These are phyloP conservation scores for Lasioglossum morio DNA, from an alignment of 2,888 invertebrate genomes.

Conservation along the genomic window DNA sequence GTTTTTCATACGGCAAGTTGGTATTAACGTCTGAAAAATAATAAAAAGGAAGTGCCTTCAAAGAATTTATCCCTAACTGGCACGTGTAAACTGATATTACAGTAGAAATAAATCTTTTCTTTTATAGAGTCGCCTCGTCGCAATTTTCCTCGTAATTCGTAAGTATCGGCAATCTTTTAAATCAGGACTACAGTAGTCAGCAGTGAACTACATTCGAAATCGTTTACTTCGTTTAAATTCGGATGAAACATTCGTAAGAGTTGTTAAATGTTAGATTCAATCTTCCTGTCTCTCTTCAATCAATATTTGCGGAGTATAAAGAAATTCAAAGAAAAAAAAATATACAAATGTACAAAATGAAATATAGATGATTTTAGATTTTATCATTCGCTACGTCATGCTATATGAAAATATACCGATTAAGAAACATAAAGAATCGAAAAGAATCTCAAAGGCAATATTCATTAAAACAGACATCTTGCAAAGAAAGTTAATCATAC, in stretches of 20 bases:
- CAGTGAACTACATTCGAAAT: conserved; percentile 47
- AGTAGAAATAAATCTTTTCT: conserved; percentile 17
- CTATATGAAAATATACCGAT: conserved; percentile 56
- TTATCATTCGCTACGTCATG: conserved; percentile 64
- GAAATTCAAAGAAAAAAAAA: conserved; percentile 42
- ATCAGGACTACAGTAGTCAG: conserved; percentile 27
- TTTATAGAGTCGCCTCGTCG: background rate
- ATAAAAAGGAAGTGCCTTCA: conserved; percentile 83
- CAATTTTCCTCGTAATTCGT: conserved; percentile 35
- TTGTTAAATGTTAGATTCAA: background rate
- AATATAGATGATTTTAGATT: conserved; percentile 47
- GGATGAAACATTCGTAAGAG: conserved; percentile 24
- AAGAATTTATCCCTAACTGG: conserved; percentile 64
- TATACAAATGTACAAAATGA: conserved; percentile 44
- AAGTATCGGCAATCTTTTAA: conserved; percentile 40
- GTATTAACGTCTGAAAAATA: conserved; percentile 93
- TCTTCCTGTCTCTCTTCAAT: conserved; percentile 8
- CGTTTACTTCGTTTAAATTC: conserved; percentile 20
- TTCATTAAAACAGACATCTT: conserved; percentile 26
- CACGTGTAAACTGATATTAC: conserved; percentile 51
- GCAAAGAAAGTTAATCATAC: conserved; percentile 76
- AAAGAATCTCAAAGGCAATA: conserved; percentile 43
- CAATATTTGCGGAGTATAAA: conserved; percentile 39
- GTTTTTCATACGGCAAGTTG: conserved; percentile 96
- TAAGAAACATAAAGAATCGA: conserved; percentile 43